Evolutionary conservation across 1,140 invertebrate species (phyloP), one percentile per base, ranked within the genome.

Genomic region (Apis florea): DNA sequence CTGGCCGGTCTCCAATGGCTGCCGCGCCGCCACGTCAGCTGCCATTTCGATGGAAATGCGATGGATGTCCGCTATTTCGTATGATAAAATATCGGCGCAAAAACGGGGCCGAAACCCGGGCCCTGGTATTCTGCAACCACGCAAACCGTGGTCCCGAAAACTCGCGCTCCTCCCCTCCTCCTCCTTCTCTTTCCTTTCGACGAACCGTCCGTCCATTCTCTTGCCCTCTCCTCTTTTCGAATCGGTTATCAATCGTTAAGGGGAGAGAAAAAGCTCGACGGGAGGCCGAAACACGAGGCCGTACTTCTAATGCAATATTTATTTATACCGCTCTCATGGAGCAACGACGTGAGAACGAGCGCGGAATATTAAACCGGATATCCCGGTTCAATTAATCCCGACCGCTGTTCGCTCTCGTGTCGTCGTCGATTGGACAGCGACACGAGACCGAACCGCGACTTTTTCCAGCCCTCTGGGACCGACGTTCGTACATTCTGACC

Each of bases 1-100:
- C 76, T 69, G 64, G 77, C 83, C 66, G 54, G 68, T 82, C 78
- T 77, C 76, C 84, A 79, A 70, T 67, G 83, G 83, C 87, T 89
- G 91, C 91, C 83, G 88, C 83, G 88, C 88, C 85, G 83, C 89
- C 81, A 89, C 89, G 83, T 91, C 90, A 88, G 90, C 89, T 91
- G 90, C 92, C 90, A 93, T 93, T 93, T 93, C 89, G 90, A 93
- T 93, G 92, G 90, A 93, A 93, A 92, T 92, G 89, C 91, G 90
- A 92, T 93, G 91, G 89, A 93, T 90, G 90, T 90, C 86, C 88
- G 90, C 89, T 91, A 91, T 92, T 93, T 91, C 90, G 89, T 91
- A 92, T 90, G 89, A 92, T 93, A 92, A 93, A 93, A 92, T 92
- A 91, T 90, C 85, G 87, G 82, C 70, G 85, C 86, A 91, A 90